Percentiles rank a stretch among this genome's conserved stretches.
Evolutionary conservation across 2,797 vertebrate species (phyloP).

Genomic region (Spinibarbus caldwelli): DNA sequence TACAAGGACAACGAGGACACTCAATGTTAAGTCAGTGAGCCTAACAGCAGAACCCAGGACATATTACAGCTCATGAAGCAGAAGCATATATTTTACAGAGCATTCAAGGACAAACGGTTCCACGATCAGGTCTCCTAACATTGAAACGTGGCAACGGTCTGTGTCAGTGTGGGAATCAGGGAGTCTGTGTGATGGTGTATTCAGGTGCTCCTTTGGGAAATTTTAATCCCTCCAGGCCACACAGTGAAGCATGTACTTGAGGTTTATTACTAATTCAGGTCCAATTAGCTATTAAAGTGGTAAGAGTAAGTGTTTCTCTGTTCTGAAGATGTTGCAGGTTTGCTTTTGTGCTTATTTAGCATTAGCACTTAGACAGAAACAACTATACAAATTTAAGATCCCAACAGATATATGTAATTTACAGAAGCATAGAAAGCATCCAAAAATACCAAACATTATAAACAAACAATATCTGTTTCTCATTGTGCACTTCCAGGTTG

Average conservation of each 20-base stretch:
- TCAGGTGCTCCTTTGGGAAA: conserved; percentile 33
- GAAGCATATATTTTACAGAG: neutral
- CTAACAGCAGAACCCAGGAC: neutral
- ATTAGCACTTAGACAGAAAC: neutral
- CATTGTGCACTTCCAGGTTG: conserved; percentile 21
- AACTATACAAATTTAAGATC: neutral
- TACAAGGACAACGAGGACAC: conserved; percentile 4
- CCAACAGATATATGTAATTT: neutral
- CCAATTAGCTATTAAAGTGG: conserved; percentile 1
- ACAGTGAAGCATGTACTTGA: neutral
- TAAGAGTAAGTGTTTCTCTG: neutral
- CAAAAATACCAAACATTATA: neutral
- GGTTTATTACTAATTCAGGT: neutral
- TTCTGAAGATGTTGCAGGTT: neutral
- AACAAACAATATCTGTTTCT: neutral
- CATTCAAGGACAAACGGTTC: conserved; percentile 17
- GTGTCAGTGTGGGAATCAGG: conserved; percentile 24
- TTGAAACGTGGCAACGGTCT: neutral
- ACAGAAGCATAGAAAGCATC: neutral
- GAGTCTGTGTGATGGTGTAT: conserved; percentile 31
- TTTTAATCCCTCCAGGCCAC: neutral
- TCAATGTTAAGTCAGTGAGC: neutral
- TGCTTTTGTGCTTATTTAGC: neutral
- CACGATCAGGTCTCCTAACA: conserved; percentile 2
- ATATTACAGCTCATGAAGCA: neutral